These are phyloP conservation scores for Drosophila helvetica DNA, from an alignment of 2,888 invertebrate species.

Conservation along the genomic window DNA sequence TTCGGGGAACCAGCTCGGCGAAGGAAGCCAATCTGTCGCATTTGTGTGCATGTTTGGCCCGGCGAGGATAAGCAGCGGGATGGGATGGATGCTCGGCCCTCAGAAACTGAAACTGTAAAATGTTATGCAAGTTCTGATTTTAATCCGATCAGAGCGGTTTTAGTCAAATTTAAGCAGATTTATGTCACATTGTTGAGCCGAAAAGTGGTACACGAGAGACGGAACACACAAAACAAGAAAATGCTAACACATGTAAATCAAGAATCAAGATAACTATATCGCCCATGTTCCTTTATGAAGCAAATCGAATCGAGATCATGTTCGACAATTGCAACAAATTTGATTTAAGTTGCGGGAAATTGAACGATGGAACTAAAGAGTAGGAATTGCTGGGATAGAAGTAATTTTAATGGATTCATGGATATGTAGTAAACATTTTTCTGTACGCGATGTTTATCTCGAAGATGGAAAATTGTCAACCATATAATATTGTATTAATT, in stretches of 20 bases:
- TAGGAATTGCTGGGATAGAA: background rate
- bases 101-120: conserved; percentile 65
- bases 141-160: conserved; percentile 84
- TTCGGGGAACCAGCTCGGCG: conserved; percentile 4
- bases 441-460: background rate
- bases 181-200: conserved; percentile 78
- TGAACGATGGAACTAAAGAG: background rate
- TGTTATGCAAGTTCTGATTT: conserved; percentile 76
- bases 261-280: conserved; percentile 56
- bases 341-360: conserved; percentile 38
- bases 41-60: conserved; percentile 59
- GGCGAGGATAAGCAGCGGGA: conserved; percentile 33
- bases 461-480: no score
- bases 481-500: no score
- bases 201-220: conserved; percentile 52
- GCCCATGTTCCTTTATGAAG: conserved; percentile 33
- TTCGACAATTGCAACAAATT: conserved; percentile 34
- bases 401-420: no score
- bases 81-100: conserved; percentile 5
- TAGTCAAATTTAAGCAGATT: conserved; percentile 84
- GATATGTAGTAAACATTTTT: background rate
- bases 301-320: conserved; percentile 58
- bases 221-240: conserved; percentile 40
- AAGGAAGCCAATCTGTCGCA: conserved; percentile 74
- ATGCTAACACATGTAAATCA: conserved; percentile 79